Percentiles rank a stretch among this genome's conserved stretches.
phyloP scores from a whole-genome alignment of 1,140 invertebrate species.

The Metopolophium dirhodum region DNA sequence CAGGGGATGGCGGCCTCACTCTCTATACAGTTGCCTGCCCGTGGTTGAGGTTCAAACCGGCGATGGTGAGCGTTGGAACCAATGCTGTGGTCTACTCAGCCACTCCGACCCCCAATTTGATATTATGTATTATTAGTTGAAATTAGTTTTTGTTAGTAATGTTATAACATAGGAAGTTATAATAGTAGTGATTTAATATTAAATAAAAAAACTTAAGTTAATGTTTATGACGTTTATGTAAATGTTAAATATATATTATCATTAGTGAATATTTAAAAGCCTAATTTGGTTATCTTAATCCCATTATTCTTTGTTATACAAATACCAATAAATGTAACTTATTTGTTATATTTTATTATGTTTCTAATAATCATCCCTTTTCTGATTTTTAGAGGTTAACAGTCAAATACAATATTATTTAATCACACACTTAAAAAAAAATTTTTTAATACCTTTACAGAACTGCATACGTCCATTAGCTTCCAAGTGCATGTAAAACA shows the following conservation, averaged over 20 bases:
- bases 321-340: neutral
- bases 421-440: conserved; percentile 58
- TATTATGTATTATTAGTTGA: neutral
- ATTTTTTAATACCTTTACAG: conserved; percentile 80
- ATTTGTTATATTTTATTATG: conserved; percentile 9
- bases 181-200: neutral
- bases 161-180: neutral
- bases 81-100: too few relatives aligned
- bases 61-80: too few relatives aligned
- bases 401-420: neutral
- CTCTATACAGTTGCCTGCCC: too few relatives aligned
- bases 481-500: conserved; percentile 69
- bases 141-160: neutral
- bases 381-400: neutral
- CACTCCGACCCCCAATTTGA: neutral
- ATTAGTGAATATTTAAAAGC: neutral
- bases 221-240: neutral
- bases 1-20: too few relatives aligned
- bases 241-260: neutral
- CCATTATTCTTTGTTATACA: neutral
- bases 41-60: too few relatives aligned
- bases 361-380: neutral
- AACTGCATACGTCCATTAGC: conserved; percentile 89
- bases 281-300: neutral
- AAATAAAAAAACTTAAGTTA: neutral